Evolutionary conservation across 1,140 invertebrate genomes (phyloP), one percentile per base, ranked within the genome.

Genomic region (Chironomus tepperi): DNA sequence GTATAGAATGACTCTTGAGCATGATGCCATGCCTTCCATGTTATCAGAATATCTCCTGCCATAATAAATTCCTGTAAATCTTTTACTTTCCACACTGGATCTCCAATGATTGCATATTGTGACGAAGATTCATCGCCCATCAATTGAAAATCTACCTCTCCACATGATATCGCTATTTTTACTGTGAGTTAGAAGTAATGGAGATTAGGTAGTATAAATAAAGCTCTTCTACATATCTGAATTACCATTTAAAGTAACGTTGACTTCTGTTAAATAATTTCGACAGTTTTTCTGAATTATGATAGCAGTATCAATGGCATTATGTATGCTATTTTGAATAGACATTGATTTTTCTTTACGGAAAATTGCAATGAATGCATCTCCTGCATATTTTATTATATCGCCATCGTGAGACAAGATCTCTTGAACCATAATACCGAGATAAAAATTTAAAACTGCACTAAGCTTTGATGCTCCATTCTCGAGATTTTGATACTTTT

Each of bases 331-430:
- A 76, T 87, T 85, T 67, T 84, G 82, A 84, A 89, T 87, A 7
- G 84, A 78, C 57, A 84, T 79, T 42, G 80, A 82, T 0, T 82
- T 77, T 3, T 81, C 79, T 0, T 85, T 80, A 76, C 88, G 88
- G 87, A 87, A 88, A 76, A 88, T 83, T 5, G 87, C 87, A 43
- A 89, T 83, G 77, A 90, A 89, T 18, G 89, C 88, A 78, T 90
- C 88, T 0, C 88, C 88, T 3, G 88, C 88, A 78, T 89, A 89
- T 79, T 89, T 89, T 0, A 89, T 78, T n/a, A 90, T 83, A 76
- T 90, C 89, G 0, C 88, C 89, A 19, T 86, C 83, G 74, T 87
- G 86, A 0, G 84, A 85, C 47, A 89, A 78, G 77, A 89, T 88
- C 78, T 88, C 87, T 77, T 88, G 87, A 0, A 89, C 86, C 86